Evolutionary conservation across 2,797 vertebrate genomes (phyloP), one percentile per base, ranked within the genome.

Genomic region (Phrynocephalus vlangalii): DNA sequence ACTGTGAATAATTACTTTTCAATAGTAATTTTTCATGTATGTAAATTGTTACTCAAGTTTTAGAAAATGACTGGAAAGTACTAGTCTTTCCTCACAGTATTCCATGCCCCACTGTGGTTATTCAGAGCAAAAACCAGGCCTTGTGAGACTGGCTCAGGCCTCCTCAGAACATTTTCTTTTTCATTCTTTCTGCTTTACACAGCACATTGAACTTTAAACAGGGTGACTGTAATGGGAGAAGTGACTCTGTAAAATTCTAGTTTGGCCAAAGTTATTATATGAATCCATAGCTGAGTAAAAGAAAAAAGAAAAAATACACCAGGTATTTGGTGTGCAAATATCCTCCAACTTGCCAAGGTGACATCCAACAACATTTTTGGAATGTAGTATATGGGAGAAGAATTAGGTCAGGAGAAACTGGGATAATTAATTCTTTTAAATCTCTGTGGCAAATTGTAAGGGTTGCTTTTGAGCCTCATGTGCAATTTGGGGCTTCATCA

Each of bases 401-500:
- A 94, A 95, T 90, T 93, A 91, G 92, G 92, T 95, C 95, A 95
- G 78, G 90, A 92, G 88, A 71, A 84, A 83, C 67, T 87, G 22
- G 91, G 86, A 82, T 92, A 92, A 94, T 93, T 91, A 91, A 90
- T 93, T 93, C 91, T 95, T 95, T 94, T 67, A 3, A 68, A 66
- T 93, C 91, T 93, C 84, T 85, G 13, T 91, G 86, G 20, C 88
- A 88, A 93, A 88, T 79, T 93, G 68, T 83, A 90, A 84, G 93
- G 86, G 85, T 50, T 1, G 0, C 89, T 78, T 83, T 89, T 85
- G 79, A 91, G 84, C 82, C 72, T 78, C 82, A 85, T 88, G 68
- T 67, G 86, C 70, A 85, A 84, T 91, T 92, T 90, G 84, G 86
- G 86, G 11, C n/a, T 93, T 44, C 56, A 90, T 83, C 90, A 82